Conservation (phyloP, 2,888 invertebrate genomes). For the Zele albiditarsus region DNA sequence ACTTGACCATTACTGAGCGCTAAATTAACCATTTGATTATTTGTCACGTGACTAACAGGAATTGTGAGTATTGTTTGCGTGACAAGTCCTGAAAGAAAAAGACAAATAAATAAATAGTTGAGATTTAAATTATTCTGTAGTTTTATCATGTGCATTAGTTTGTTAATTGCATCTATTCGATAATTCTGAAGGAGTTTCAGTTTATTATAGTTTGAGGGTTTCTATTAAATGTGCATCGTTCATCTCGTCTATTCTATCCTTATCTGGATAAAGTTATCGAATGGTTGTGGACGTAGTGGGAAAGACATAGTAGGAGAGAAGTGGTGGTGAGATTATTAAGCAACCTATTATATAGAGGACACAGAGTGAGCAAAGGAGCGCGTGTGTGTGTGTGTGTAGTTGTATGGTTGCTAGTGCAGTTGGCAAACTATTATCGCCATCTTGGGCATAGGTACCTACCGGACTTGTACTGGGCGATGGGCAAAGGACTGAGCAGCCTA, state of each 20-base stretch:
- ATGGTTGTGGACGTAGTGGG: neutral
- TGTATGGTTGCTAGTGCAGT: constrained; percentile 70
- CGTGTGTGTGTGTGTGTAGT: constrained; percentile 70
- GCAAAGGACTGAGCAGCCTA: constrained; percentile 69
- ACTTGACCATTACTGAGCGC: constrained; percentile 90
- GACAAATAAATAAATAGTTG: neutral
- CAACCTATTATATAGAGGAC: constrained; percentile 44
- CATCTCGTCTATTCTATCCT: neutral
- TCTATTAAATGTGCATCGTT: constrained; percentile 7
- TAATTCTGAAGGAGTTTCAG: neutral
- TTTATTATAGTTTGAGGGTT: neutral
- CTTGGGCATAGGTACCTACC: constrained; percentile 53
- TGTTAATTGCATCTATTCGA: neutral
- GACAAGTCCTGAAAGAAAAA: constrained; percentile 82
- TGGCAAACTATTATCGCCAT: constrained; percentile 73
- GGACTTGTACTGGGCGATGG: constrained; percentile 43
- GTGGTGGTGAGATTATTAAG: constrained; percentile 9
- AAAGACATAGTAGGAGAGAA: neutral
- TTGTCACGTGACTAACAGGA: constrained; percentile 91
- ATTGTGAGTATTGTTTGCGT: constrained; percentile 97
- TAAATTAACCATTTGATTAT: constrained; percentile 84
- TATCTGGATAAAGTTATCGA: constrained; percentile 9
- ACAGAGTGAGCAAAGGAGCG: constrained; percentile 55
- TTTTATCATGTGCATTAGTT: neutral
- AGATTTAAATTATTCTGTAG: neutral